phyloP scores from a whole-genome alignment of 2,888 invertebrate genomes.

The Orthosia gracilis region DNA sequence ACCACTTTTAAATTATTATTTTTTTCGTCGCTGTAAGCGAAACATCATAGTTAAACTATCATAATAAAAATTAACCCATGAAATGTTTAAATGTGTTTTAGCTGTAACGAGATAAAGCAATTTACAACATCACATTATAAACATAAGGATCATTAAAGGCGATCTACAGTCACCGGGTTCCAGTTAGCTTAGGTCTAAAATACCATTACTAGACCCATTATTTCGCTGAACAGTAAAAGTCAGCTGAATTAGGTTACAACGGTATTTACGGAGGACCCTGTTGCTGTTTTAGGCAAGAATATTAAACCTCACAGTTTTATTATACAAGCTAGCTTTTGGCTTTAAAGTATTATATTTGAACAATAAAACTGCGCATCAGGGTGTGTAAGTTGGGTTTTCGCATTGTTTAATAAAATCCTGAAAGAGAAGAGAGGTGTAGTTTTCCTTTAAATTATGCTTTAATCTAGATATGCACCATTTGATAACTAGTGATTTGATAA shows the following conservation, averaged over 20 bases:
- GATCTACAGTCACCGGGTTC: slow-evolving; percentile 12
- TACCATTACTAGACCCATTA: slow-evolving; percentile 43
- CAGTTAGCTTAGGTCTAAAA: slow-evolving; percentile 28
- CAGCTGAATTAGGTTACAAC: slow-evolving; percentile 23
- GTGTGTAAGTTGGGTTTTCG: background rate
- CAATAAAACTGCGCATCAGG: background rate
- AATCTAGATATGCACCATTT: no score
- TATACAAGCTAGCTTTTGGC: background rate
- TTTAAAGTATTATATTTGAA: background rate
- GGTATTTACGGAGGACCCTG: slow-evolving; percentile 20
- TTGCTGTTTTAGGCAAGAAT: slow-evolving; percentile 5
- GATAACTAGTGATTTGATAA: no score
- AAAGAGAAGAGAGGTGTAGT: background rate
- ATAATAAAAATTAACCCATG: background rate
- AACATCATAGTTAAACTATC: no score
- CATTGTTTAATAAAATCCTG: background rate
- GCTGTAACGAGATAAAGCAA: background rate
- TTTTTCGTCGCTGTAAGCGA: no score
- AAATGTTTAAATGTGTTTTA: background rate
- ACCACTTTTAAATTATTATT: background rate
- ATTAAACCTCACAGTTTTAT: slow-evolving; percentile 18
- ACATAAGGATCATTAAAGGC: slow-evolving; percentile 26
- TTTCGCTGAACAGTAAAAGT: slow-evolving; percentile 32
- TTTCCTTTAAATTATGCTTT: no score
- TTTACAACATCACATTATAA: slow-evolving; percentile 1